Conservation (phyloP, 2,797 vertebrate genomes). For the Lophura swinhoii region DNA sequence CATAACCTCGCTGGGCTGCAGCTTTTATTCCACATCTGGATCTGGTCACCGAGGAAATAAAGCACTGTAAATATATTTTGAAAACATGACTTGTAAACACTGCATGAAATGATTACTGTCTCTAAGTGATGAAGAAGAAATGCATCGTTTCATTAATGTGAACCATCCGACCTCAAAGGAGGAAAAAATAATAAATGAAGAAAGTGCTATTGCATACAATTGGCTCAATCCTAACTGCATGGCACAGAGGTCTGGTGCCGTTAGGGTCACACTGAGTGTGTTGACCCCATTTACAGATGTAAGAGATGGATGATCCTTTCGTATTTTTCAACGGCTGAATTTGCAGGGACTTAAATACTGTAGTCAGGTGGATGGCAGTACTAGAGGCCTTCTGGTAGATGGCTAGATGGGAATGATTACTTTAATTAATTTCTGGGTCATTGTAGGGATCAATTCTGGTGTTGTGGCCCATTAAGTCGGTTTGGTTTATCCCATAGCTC, state of each 20-base stretch:
- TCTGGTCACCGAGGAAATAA: neutral
- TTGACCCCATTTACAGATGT: neutral
- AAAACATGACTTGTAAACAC: neutral
- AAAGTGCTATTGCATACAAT: neutral
- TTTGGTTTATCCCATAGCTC: conserved; percentile 34
- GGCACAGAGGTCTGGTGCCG: neutral
- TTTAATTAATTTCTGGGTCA: conserved; percentile 60
- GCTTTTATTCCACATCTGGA: conserved; percentile 6
- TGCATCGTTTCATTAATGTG: neutral
- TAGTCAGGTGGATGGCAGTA: neutral
- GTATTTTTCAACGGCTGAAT: neutral
- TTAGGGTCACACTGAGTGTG: fast-evolving
- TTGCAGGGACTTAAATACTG: neutral
- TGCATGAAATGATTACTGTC: neutral
- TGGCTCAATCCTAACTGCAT: neutral
- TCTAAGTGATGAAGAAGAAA: neutral
- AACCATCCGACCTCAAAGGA: neutral
- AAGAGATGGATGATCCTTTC: neutral
- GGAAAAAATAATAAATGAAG: neutral
- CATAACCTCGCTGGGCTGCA: conserved; percentile 13
- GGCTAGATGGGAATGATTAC: neutral
- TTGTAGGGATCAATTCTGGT: neutral
- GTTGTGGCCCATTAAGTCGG: conserved; percentile 30
- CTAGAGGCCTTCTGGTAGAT: neutral
- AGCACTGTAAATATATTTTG: neutral